phyloP scores from a whole-genome alignment of 2,888 invertebrate genomes.

The Iselma pallidipennis region DNA sequence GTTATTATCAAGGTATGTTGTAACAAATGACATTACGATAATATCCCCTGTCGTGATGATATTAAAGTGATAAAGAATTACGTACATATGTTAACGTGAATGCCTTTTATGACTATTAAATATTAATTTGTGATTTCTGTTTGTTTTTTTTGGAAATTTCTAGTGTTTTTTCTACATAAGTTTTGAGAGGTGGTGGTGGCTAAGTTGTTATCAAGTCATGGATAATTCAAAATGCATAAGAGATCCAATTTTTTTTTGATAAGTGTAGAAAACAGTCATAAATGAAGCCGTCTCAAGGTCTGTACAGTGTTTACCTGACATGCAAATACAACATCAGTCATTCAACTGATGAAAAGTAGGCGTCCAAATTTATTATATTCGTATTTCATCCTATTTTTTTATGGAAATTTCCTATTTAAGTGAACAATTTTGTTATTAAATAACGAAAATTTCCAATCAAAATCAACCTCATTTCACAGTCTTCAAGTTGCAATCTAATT shows the following conservation, averaged over 20 bases:
- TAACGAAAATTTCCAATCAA: no score
- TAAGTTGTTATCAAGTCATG: conserved; percentile 28
- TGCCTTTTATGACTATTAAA: not conserved
- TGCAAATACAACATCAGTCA: conserved; percentile 39
- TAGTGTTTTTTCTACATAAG: not conserved
- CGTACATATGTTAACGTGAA: not conserved
- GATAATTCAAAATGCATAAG: conserved; percentile 39
- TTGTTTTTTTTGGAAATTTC: not conserved
- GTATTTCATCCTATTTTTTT: conserved; percentile 12
- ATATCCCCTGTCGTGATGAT: not conserved
- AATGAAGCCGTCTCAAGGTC: conserved; percentile 36
- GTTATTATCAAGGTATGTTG: not conserved
- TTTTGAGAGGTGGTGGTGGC: not conserved
- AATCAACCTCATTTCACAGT: no score
- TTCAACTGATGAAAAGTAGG: conserved; percentile 38
- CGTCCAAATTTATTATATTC: conserved; percentile 23
- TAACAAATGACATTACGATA: not conserved
- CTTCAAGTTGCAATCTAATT: no score
- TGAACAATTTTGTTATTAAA: no score
- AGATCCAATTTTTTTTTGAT: conserved; percentile 38
- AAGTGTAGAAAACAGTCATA: conserved; percentile 19
- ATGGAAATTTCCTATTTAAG: conserved; percentile 4
- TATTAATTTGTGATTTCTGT: not conserved
- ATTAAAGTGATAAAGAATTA: not conserved
- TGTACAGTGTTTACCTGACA: conserved; percentile 30